These are phyloP conservation scores for Muscicapa comitata DNA, from an alignment of 2,797 vertebrate species.

Conservation along the genomic window DNA sequence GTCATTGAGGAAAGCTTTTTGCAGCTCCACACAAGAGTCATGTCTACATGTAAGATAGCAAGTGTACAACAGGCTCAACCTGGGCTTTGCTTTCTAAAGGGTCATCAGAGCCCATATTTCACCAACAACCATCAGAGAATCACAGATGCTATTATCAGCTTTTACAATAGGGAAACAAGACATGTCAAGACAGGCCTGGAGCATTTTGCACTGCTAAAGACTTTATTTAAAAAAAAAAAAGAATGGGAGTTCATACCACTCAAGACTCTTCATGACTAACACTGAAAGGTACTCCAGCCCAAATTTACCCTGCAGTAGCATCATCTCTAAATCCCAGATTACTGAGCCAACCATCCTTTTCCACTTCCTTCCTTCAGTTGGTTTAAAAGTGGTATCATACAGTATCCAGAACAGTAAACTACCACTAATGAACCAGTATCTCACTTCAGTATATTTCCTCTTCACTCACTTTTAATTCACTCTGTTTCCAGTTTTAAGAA, in stretches of 20 bases:
- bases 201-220: neutral
- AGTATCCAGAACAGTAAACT: neutral
- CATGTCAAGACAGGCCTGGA: neutral
- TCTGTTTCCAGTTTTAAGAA: neutral
- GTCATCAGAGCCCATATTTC: neutral
- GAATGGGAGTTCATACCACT: neutral
- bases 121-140: neutral
- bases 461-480: neutral
- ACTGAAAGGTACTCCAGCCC: neutral
- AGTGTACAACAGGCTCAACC: neutral
- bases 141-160: neutral
- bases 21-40: neutral
- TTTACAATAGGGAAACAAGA: neutral
- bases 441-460: neutral
- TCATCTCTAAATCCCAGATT: neutral
- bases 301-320: neutral
- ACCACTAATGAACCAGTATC: neutral
- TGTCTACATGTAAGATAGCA: accelerated
- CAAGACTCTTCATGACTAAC: neutral
- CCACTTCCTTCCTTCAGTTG: neutral
- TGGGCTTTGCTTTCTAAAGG: neutral
- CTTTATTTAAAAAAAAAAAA: neutral
- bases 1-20: neutral
- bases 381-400: neutral
- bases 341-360: neutral